Percentiles rank a stretch among this genome's conserved stretches.
These are phyloP conservation scores for human (Homo sapiens) DNA, from an alignment of 2,113 vertebrate species.

Conservation along the genomic window GRCh38 chr6:9064501-9065000, in stretches of 20 bases:
- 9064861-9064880: not conserved
- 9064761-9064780: not conserved
- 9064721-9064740: not conserved
- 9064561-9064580: constrained; percentile 54
- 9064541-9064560: constrained; percentile 58
- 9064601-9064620: constrained; percentile 12
- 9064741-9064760: not conserved
- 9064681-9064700: not conserved
- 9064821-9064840: not conserved
- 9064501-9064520: constrained; percentile 42
- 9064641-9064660: not conserved
- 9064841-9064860: not conserved
- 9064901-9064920: not conserved
- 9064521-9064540: constrained; percentile 30
- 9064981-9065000: not conserved
- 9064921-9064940: not conserved
- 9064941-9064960: not conserved
- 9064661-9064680: not conserved
- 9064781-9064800: not conserved
- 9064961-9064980: not conserved
- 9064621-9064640: not conserved
- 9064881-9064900: not conserved
- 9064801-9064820: not conserved
- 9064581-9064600: constrained; percentile 48
- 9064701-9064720: not conserved